Evolutionary conservation across 2,113 vertebrate genomes (phyloP), one percentile per base, ranked within the genome.

Genomic region (Bufo gargarizans): DNA sequence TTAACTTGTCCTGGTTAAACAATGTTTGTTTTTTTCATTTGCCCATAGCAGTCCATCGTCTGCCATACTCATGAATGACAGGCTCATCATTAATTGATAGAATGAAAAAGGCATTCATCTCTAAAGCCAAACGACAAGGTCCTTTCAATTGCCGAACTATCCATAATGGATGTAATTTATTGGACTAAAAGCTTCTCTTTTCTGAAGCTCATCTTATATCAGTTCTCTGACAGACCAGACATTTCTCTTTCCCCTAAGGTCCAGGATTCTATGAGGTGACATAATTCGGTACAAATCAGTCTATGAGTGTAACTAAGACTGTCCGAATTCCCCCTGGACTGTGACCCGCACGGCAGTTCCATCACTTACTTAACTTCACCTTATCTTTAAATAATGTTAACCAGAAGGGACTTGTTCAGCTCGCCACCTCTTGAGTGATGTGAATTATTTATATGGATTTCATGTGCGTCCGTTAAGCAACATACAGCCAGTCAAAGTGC

Each of bases 401-500:
- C 96, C 96, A 95, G 95, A 93, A 94, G 96, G 96, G 97, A 97
- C 96, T 96, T 95, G 96, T 97, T 96, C 94, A 89, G 91, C 93
- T 94, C 93, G 81, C 93, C 94, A 93, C 94, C 94, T 95, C 95
- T 93, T 93, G 93, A 96, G 94, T 93, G 94, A 93, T 86, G 93
- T 99, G 94, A 99, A 99, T 99, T 97, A 98, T 99, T 98, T 95
- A 98, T 98, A 93, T 45, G 89, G 94, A 94, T 93, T 96, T 96
- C 95, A 93, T 95, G 95, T 93, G 95, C 93, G 92, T 96, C 96
- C 80, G 92, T 96, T 96, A 96, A 94, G 93, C 94, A 91, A 59
- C 93, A 92, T 90, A 88, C 88, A 90, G 93, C 90, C 92, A 94
- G 94, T 92, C 92, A 92, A 93, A 96, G 90, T 90, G 90, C 90